phyloP scores from a whole-genome alignment of 2,888 invertebrate species.

The Caenorhabditis imperialis region DNA sequence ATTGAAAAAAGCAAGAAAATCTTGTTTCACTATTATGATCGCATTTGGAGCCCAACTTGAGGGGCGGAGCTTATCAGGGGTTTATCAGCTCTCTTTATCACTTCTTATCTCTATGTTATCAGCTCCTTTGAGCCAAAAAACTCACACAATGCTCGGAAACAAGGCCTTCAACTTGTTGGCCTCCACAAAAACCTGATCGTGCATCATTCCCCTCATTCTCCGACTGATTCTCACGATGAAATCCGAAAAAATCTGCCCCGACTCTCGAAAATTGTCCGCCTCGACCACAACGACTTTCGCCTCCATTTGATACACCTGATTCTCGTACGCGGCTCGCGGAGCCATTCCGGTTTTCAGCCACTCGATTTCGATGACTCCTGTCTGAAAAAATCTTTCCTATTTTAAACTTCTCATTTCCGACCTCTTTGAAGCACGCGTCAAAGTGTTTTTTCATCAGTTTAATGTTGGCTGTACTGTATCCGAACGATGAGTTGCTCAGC shows the following conservation, averaged over 20 bases:
- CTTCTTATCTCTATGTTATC: too few relatives aligned
- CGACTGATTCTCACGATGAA: slow-evolving; percentile 9
- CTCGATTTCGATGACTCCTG: slow-evolving; percentile 4
- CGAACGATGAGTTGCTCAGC: slow-evolving; percentile 30
- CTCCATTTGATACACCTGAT: slow-evolving; percentile 37
- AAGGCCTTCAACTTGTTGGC: slow-evolving; percentile 5
- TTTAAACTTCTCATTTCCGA: too few relatives aligned
- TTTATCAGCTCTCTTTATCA: too few relatives aligned
- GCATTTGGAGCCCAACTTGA: too few relatives aligned
- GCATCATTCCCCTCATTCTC: slow-evolving; percentile 24
- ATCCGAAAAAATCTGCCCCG: slow-evolving; percentile 11
- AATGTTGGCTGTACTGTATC: slow-evolving; percentile 22
- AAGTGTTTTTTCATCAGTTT: slow-evolving; percentile 32
- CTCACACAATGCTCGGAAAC: slow-evolving; percentile 34
- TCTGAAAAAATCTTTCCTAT: too few relatives aligned
- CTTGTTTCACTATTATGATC: too few relatives aligned
- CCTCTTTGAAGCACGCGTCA: neutral
- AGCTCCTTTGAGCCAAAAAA: too few relatives aligned
- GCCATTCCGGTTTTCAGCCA: slow-evolving; percentile 28
- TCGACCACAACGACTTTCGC: slow-evolving; percentile 9
- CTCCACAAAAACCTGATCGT: slow-evolving; percentile 48
- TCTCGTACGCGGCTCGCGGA: slow-evolving; percentile 47
- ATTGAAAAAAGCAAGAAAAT: too few relatives aligned
- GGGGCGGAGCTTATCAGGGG: too few relatives aligned
- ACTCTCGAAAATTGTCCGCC: neutral